Evolutionary conservation across 1,140 invertebrate species (phyloP), one percentile per base, ranked within the genome.

Genomic region (Pachyrhynchus sulphureomaculatus): DNA sequence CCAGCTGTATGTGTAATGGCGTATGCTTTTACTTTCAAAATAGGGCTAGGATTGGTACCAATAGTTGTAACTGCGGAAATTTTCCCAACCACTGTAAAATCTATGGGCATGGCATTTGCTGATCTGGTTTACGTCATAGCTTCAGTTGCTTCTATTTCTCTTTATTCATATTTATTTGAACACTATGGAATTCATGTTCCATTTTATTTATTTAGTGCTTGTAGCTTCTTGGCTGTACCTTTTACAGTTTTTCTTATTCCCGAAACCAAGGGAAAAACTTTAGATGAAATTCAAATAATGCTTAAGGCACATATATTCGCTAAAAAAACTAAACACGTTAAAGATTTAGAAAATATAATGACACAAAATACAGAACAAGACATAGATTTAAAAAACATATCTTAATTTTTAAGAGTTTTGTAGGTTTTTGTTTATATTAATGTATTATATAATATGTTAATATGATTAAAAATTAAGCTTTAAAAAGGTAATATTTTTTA

Each of bases 261-360:
- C 0, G 90, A 92, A 76, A 92, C 89, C 0, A 91, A 90, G 76
- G 88, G 88, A 0, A 88, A 87, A 68, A 82, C 80, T 5, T 75
- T 92, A 9, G 87, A 91, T 48, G 83, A 91, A 72, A 88, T 92
- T 64, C 83, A 85, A 68, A 62, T 68, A 20, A 70, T 74, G 39
- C 45, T 74, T 12, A 72, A 70, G 41, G 69, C n/a, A n/a, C n/a
- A n/a, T n/a, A n/a, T n/a, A n/a, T n/a, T n/a, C n/a, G n/a, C n/a
- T n/a, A n/a, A n/a, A n/a, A n/a, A n/a, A n/a, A 51, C n/a, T n/a
- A n/a, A n/a, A n/a, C n/a, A n/a, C n/a, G n/a, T n/a, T n/a, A n/a
- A n/a, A n/a, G n/a, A n/a, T n/a, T n/a, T n/a, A n/a, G n/a, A n/a
- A n/a, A n/a, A n/a, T n/a, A n/a, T n/a, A n/a, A n/a, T n/a, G n/a